Conservation (phyloP, 2,888 invertebrate genomes). For the Eumerus sabulonum region DNA sequence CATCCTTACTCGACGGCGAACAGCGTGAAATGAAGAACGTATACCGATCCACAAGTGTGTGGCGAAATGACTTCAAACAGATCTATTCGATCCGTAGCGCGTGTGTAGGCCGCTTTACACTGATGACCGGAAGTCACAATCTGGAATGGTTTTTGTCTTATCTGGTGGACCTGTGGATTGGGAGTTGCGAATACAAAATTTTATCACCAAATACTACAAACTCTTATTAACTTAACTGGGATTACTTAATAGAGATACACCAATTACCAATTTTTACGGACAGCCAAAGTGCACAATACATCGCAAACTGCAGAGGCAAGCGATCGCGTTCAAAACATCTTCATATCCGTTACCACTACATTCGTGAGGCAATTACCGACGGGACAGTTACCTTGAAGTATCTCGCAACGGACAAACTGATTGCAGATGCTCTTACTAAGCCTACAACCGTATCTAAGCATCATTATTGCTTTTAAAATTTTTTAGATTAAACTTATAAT, state of each 20-base stretch:
- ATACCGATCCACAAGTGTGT: too few relatives aligned
- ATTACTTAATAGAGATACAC: not conserved
- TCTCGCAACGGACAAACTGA: constrained; percentile 5
- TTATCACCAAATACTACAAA: constrained; percentile 9
- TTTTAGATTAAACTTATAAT: constrained; percentile 9
- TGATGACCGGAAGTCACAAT: constrained; percentile 15
- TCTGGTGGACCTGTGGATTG: constrained; percentile 8
- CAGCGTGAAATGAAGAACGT: too few relatives aligned
- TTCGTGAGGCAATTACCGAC: constrained; percentile 10
- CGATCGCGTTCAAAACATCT: constrained; percentile 12
- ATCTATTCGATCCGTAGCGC: too few relatives aligned
- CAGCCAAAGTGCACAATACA: constrained; percentile 25
- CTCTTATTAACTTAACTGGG: constrained; percentile 8
- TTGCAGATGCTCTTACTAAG: constrained; percentile 15
- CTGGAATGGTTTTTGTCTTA: constrained; percentile 15
- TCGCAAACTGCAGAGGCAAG: constrained; percentile 16
- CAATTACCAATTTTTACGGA: constrained; percentile 3
- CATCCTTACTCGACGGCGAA: too few relatives aligned
- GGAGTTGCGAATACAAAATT: constrained; percentile 12
- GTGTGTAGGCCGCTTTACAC: too few relatives aligned
- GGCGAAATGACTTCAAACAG: too few relatives aligned
- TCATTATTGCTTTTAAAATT: constrained; percentile 1
- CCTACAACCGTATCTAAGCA: not conserved
- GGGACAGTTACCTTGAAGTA: constrained; percentile 7
- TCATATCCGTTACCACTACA: constrained; percentile 18